Evolutionary conservation across 2,113 vertebrate species (phyloP).

Genomic region (Melanocharis versteri): DNA sequence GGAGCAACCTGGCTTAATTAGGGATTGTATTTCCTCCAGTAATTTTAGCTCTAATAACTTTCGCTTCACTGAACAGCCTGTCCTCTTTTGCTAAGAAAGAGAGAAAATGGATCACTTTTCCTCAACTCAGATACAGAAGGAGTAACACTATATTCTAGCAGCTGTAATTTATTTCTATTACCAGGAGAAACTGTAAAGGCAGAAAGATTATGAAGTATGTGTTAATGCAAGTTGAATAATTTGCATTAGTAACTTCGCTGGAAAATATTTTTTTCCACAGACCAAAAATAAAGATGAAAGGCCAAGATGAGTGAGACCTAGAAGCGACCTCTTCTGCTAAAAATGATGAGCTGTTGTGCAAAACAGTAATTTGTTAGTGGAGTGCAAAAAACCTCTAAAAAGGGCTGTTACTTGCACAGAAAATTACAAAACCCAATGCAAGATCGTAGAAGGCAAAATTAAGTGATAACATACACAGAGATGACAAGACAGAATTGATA

Average conservation of each 20-base stretch:
- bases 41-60: conserved; percentile 20
- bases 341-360: background rate
- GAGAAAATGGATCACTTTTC: background rate
- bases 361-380: background rate
- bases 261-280: background rate
- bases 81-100: background rate
- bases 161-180: background rate
- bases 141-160: background rate
- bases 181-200: background rate
- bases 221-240: background rate
- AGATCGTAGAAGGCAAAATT: background rate
- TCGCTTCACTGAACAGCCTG: background rate
- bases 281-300: background rate
- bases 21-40: background rate
- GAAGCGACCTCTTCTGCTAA: background rate
- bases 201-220: background rate
- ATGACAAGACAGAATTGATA: background rate
- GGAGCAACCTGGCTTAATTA: background rate
- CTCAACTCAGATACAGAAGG: background rate
- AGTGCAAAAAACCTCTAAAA: background rate
- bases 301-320: background rate
- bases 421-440: background rate
- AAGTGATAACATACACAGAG: background rate
- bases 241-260: background rate
- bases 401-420: background rate